These are phyloP conservation scores for Chrysemys picta DNA, from an alignment of 2,113 vertebrate species.

Conservation along the genomic window DNA sequence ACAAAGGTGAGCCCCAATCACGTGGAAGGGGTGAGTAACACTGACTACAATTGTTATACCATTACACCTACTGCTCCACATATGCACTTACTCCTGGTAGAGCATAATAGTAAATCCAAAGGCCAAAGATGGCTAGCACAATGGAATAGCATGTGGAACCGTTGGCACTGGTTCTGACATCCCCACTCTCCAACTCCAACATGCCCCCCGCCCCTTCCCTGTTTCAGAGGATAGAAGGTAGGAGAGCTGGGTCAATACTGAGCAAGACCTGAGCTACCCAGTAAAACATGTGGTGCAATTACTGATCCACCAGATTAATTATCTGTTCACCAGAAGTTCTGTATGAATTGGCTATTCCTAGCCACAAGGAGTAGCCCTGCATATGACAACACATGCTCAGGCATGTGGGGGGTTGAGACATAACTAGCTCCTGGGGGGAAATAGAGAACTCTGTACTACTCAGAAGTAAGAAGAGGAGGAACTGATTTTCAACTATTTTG, in stretches of 20 bases:
- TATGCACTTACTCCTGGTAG: too few relatives aligned
- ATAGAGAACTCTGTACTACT: conserved; percentile 11
- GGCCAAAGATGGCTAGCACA: neutral
- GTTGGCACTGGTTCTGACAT: neutral
- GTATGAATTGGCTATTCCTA: neutral
- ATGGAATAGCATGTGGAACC: rapidly evolving
- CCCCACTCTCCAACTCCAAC: neutral
- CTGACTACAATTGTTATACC: too few relatives aligned
- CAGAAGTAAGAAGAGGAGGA: neutral
- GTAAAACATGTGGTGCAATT: neutral
- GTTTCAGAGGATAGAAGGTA: neutral
- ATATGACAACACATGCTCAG: neutral
- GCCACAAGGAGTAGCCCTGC: neutral
- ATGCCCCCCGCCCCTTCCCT: neutral
- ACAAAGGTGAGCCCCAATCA: neutral
- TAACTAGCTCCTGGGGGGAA: neutral
- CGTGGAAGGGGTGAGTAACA: neutral
- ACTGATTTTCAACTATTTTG: neutral
- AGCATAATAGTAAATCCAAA: rapidly evolving
- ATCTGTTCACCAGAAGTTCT: neutral
- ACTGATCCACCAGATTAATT: neutral
- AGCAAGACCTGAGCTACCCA: neutral
- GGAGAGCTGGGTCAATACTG: neutral
- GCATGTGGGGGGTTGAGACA: neutral
- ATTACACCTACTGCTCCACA: neutral